These are phyloP conservation scores for Temnothorax nylanderi DNA, from an alignment of 1,140 invertebrate species.

Conservation along the genomic window DNA sequence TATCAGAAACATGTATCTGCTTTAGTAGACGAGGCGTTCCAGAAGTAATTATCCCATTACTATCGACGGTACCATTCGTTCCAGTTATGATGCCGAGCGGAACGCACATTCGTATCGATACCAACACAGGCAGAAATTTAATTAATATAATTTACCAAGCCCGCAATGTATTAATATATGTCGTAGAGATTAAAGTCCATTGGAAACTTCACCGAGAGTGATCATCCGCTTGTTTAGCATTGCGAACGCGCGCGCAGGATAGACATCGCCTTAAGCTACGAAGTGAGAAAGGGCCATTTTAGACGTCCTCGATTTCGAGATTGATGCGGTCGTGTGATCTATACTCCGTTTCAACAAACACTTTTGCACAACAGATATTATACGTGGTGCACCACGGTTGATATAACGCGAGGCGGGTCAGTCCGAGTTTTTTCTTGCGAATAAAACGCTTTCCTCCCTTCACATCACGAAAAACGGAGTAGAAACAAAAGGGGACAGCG, in stretches of 20 bases:
- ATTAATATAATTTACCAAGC: constrained; percentile 77
- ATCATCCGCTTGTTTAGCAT: constrained; percentile 53
- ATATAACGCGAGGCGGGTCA: neutral
- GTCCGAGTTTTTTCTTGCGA: neutral
- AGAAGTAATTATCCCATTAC: constrained; percentile 67
- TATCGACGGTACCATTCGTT: constrained; percentile 65
- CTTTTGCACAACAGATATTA: constrained; percentile 34
- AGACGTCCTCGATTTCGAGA: constrained; percentile 30
- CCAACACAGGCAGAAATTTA: constrained; percentile 68
- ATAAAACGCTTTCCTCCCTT: neutral
- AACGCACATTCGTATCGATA: constrained; percentile 48
- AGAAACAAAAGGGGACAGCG: neutral
- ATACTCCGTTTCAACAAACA: constrained; percentile 17
- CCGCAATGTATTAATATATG: constrained; percentile 69
- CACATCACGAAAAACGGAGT: neutral
- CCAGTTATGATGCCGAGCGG: constrained; percentile 41
- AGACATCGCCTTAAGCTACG: constrained; percentile 13
- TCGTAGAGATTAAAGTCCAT: constrained; percentile 59
- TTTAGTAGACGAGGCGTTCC: constrained; percentile 46
- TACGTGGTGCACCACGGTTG: neutral
- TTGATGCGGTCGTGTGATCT: constrained; percentile 22
- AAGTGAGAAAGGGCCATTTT: constrained; percentile 30
- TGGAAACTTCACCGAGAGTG: constrained; percentile 40
- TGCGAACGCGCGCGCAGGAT: constrained; percentile 30
- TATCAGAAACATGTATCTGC: constrained; percentile 31